Evolutionary conservation across 2,888 invertebrate genomes (phyloP).

Genomic region (Brachypterus glaber): DNA sequence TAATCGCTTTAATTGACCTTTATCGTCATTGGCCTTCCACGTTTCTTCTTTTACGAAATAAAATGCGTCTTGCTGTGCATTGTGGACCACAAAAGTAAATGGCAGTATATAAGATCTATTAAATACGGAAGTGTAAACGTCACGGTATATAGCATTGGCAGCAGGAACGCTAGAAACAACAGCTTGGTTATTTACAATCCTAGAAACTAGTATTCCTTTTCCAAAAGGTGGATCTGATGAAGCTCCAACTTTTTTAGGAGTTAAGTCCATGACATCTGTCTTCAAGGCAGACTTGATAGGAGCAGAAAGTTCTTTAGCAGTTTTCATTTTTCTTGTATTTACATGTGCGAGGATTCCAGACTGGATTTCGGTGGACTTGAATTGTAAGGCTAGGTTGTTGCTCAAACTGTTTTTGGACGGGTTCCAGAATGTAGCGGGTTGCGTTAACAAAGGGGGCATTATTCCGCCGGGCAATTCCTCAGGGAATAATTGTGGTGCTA

Average conservation of each 20-base stretch:
- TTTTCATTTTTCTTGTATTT: constrained; percentile 67
- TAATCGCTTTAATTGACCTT: constrained; percentile 77
- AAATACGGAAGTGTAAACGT: constrained; percentile 87
- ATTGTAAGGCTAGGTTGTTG: constrained; percentile 47
- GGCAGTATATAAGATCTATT: constrained; percentile 80
- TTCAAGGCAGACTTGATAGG: constrained; percentile 73
- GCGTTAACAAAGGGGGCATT: constrained; percentile 57
- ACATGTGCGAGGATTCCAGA: constrained; percentile 79
- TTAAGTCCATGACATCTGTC: constrained; percentile 64
- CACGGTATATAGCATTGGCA: constrained; percentile 82
- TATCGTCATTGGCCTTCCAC: constrained; percentile 82
- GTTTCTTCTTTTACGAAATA: constrained; percentile 88
- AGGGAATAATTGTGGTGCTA: constrained; percentile 79
- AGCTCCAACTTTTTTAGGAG: constrained; percentile 66
- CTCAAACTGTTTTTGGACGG: constrained; percentile 42
- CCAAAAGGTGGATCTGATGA: constrained; percentile 86
- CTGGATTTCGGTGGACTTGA: constrained; percentile 54
- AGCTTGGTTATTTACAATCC: constrained; percentile 68
- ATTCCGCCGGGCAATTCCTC: constrained; percentile 56
- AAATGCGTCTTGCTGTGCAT: constrained; percentile 83
- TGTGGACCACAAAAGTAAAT: constrained; percentile 80
- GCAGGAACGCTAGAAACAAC: constrained; percentile 80
- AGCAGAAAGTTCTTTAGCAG: constrained; percentile 64
- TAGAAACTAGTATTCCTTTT: constrained; percentile 74
- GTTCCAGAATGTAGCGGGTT: constrained; percentile 47